These are phyloP conservation scores for Megaceryle alcyon DNA, from an alignment of 2,797 vertebrate genomes.

Conservation along the genomic window DNA sequence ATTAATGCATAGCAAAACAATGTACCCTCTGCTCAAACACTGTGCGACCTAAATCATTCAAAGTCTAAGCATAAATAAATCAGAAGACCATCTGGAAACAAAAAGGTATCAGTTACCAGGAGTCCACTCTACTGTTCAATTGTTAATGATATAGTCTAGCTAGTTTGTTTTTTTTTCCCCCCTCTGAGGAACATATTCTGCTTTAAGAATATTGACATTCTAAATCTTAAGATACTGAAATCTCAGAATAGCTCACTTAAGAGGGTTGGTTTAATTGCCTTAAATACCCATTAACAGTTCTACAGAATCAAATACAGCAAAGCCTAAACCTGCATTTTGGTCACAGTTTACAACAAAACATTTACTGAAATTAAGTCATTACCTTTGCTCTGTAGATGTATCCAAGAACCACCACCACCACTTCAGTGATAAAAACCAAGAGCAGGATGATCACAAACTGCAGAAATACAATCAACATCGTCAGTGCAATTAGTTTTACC, in stretches of 20 bases:
- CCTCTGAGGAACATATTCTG: background rate
- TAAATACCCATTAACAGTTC: background rate
- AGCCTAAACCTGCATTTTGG: background rate
- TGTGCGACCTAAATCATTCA: background rate
- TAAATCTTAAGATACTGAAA: background rate
- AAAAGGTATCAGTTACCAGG: background rate
- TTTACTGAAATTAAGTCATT: conserved; percentile 19
- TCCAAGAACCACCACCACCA: conserved; percentile 95
- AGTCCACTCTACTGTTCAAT: background rate
- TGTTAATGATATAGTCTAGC: background rate
- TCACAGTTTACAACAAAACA: background rate
- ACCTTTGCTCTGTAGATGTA: conserved; percentile 99
- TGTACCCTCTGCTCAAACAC: background rate
- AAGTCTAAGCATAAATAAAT: background rate
- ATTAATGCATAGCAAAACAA: background rate
- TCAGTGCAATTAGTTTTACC: background rate
- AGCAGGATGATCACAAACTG: conserved; percentile 97
- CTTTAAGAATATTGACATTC: background rate
- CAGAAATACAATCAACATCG: conserved; percentile 45
- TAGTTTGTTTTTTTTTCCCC: background rate
- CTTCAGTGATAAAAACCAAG: conserved; percentile 96
- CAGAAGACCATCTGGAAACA: background rate
- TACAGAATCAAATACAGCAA: background rate
- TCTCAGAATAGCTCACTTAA: background rate
- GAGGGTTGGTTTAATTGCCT: background rate